These are phyloP conservation scores for Drosophila heteroneura DNA, from an alignment of 2,888 invertebrate genomes.

Conservation along the genomic window DNA sequence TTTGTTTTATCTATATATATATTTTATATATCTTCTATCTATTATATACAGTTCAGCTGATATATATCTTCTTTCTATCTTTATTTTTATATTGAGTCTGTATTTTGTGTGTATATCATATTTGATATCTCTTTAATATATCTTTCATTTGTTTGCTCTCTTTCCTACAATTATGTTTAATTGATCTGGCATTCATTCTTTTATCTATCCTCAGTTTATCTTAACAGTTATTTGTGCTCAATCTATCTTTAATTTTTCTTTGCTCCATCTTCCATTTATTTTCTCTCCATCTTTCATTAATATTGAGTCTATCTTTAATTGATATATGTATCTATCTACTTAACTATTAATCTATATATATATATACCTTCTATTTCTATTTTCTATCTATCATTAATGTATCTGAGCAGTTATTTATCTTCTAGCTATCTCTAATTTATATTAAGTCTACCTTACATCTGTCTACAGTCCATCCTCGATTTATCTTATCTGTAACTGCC, in stretches of 20 bases:
- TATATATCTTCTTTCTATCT: neutral
- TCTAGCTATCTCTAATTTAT: neutral
- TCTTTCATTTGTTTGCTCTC: neutral
- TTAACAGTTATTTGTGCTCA: neutral
- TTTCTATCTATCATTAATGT: neutral
- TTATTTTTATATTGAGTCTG: neutral
- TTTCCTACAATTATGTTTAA: neutral
- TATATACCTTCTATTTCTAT: neutral
- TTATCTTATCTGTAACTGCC: neutral
- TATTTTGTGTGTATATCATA: too few relatives aligned
- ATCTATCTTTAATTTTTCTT: neutral
- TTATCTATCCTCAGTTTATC: neutral
- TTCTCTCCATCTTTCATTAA: neutral
- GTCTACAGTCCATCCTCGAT: neutral
- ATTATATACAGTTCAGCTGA: neutral
- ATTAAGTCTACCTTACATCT: neutral
- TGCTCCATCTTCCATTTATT: neutral
- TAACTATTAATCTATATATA: neutral
- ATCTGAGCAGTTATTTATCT: neutral
- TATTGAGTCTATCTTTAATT: neutral
- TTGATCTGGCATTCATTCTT: neutral
- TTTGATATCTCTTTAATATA: neutral
- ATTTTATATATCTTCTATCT: neutral
- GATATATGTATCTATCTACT: neutral
- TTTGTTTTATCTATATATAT: too few relatives aligned